Evolutionary conservation across 2,113 vertebrate species (phyloP).

Genomic region (Hystrix brachyura): DNA sequence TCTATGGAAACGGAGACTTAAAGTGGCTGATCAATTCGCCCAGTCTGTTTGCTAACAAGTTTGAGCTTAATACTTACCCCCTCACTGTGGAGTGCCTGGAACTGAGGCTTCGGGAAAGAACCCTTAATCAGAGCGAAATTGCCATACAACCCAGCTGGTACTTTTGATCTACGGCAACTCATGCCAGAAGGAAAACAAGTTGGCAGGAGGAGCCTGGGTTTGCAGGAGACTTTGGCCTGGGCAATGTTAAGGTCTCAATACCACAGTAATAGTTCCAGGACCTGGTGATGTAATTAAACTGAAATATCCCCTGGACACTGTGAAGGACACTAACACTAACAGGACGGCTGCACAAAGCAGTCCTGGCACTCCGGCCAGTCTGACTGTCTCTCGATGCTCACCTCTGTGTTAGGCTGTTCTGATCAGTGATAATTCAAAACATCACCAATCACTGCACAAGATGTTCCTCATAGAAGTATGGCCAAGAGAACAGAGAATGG

Average conservation of each 20-base stretch:
- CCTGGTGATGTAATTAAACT: background rate
- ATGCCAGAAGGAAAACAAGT: background rate
- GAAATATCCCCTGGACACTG: background rate
- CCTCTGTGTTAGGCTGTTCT: background rate
- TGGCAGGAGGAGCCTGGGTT: background rate
- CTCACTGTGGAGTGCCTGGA: conserved; percentile 90
- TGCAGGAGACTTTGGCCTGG: background rate
- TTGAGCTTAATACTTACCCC: conserved; percentile 88
- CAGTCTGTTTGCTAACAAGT: conserved; percentile 90
- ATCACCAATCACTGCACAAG: background rate
- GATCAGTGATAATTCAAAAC: background rate
- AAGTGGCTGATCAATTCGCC: conserved; percentile 86
- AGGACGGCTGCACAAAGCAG: background rate
- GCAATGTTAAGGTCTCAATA: background rate
- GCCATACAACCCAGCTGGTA: conserved; percentile 87
- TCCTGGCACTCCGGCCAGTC: background rate
- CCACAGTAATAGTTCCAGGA: background rate
- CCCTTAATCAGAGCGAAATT: conserved; percentile 87
- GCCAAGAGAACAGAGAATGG: background rate
- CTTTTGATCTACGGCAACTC: conserved; percentile 80
- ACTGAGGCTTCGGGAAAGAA: conserved; percentile 86
- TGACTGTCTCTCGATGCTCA: background rate
- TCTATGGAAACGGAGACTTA: conserved; percentile 89
- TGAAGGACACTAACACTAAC: background rate
- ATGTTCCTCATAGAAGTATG: background rate